Conservation (phyloP, 2,888 invertebrate species). For the Octodonta nipae region DNA sequence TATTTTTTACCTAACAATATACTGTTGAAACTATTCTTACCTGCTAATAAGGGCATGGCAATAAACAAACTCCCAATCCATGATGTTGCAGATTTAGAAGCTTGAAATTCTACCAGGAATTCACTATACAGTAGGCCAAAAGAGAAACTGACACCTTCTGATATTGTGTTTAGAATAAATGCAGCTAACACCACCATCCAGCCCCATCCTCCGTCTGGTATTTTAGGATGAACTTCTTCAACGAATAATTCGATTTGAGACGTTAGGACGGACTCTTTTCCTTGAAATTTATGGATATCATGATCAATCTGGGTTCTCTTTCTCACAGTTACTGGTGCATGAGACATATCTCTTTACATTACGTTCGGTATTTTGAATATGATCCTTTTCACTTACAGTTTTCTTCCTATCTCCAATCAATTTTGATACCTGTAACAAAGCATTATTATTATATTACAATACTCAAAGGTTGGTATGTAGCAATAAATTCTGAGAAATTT, state of each 20-base stretch:
- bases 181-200: conserved; percentile 82
- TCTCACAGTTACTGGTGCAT: conserved; percentile 9
- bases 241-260: conserved; percentile 17
- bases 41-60: conserved; percentile 54
- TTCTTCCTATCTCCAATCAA: no score
- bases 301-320: conserved; percentile 7
- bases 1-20: no score
- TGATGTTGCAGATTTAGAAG: conserved; percentile 74
- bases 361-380: neutral
- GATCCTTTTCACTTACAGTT: no score
- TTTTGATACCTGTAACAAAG: no score
- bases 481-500: no score
- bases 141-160: conserved; percentile 86
- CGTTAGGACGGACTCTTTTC: conserved; percentile 17
- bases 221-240: conserved; percentile 36
- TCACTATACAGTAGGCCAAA: conserved; percentile 81
- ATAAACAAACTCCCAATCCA: conserved; percentile 26
- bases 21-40: no score
- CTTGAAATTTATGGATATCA: conserved; percentile 11
- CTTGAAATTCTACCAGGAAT: conserved; percentile 68
- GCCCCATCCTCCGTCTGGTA: conserved; percentile 77
- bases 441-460: no score
- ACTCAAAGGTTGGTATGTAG: no score
- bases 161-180: conserved; percentile 73
- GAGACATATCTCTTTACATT: conserved; percentile 7